Percentiles rank a stretch among this genome's conserved stretches.
These are phyloP conservation scores for Temnothorax rugatulus DNA, from an alignment of 2,888 invertebrate genomes.

Conservation along the genomic window DNA sequence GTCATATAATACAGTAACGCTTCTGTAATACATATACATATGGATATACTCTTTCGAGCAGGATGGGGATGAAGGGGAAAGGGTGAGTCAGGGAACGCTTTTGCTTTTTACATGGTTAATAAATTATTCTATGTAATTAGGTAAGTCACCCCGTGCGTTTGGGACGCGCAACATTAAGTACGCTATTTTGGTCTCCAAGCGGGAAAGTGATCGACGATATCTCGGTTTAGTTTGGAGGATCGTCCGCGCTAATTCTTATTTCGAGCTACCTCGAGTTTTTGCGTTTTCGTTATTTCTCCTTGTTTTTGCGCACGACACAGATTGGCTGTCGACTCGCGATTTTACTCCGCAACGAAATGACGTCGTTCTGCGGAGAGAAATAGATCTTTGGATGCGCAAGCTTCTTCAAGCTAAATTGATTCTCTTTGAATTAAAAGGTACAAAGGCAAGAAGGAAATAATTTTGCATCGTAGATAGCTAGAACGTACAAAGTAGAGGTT, in stretches of 20 bases:
- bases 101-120: slow-evolving; percentile 74
- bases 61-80: slow-evolving; percentile 51
- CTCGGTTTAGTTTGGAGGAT: slow-evolving; percentile 29
- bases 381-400: not conserved
- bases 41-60: slow-evolving; percentile 74
- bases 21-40: slow-evolving; percentile 76
- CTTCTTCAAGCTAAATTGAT: not conserved
- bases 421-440: not conserved
- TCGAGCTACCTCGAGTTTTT: slow-evolving; percentile 6
- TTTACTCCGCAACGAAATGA: not conserved
- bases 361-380: not conserved
- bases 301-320: not conserved
- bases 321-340: not conserved
- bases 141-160: slow-evolving; percentile 65
- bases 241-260: slow-evolving; percentile 8
- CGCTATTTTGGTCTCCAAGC: slow-evolving; percentile 67
- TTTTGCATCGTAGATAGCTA: not conserved
- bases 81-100: not conserved
- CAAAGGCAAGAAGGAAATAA: not conserved
- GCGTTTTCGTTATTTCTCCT: not conserved
- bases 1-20: slow-evolving; percentile 80
- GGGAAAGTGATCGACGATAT: slow-evolving; percentile 55
- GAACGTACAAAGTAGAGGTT: not conserved
- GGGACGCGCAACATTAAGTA: slow-evolving; percentile 66
- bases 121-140: slow-evolving; percentile 70